Conservation (phyloP, 2,888 invertebrate genomes). For the Stenichneumon culpator region DNA sequence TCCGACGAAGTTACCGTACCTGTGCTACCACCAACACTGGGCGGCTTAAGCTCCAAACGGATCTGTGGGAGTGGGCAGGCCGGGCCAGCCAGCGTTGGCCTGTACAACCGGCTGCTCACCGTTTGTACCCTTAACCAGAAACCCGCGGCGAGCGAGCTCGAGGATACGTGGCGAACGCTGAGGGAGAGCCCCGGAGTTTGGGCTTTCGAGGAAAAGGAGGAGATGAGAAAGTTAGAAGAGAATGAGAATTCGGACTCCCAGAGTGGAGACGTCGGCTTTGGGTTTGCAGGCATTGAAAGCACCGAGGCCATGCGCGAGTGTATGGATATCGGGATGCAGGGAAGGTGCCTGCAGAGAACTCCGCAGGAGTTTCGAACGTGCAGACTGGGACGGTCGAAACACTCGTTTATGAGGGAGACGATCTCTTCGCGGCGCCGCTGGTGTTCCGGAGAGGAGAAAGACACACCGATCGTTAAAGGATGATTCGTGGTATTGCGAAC, state of each 20-base stretch:
- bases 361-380: slow-evolving; percentile 13
- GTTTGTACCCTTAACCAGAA: slow-evolving; percentile 47
- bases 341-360: slow-evolving; percentile 15
- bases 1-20: slow-evolving; percentile 73
- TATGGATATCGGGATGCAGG: neutral
- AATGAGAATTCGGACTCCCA: neutral
- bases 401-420: slow-evolving; percentile 1
- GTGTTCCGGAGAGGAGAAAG: neutral
- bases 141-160: slow-evolving; percentile 28
- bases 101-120: slow-evolving; percentile 46
- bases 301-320: slow-evolving; percentile 4
- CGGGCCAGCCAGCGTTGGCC: slow-evolving; percentile 38
- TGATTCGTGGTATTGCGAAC: slow-evolving; percentile 80
- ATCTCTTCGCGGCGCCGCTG: neutral
- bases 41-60: slow-evolving; percentile 78
- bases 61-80: slow-evolving; percentile 62
- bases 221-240: slow-evolving; percentile 21
- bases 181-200: neutral
- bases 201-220: slow-evolving; percentile 19
- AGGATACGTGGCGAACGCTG: slow-evolving; percentile 20
- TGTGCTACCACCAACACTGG: slow-evolving; percentile 71
- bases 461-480: slow-evolving; percentile 34
- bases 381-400: slow-evolving; percentile 1
- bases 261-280: neutral
- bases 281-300: neutral